Percentiles rank a stretch among this genome's conserved stretches.
phyloP scores from a whole-genome alignment of 2,888 invertebrate species.

The Chaetoderma sp. region DNA sequence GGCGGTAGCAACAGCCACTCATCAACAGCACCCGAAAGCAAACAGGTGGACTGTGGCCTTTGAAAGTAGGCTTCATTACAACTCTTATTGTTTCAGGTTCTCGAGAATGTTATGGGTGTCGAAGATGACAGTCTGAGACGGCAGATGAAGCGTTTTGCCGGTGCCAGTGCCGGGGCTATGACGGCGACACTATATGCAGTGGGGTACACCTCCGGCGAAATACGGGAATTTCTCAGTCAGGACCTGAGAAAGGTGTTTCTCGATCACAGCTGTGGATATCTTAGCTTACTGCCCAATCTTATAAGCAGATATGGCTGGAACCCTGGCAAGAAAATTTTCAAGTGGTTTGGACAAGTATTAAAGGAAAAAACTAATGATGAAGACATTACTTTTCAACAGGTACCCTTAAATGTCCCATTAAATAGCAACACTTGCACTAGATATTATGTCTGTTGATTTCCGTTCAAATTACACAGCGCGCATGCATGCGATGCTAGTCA shows the following conservation, averaged over 20 bases:
- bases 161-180: conserved; percentile 62
- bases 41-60: too few species aligned
- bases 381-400: conserved; percentile 42
- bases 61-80: too few species aligned
- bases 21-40: too few species aligned
- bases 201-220: conserved; percentile 51
- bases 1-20: too few species aligned
- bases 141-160: conserved; percentile 52
- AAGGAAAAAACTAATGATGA: conserved; percentile 37
- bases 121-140: conserved; percentile 49
- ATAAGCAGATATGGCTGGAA: conserved; percentile 57
- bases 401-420: conserved; percentile 2
- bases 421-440: too few species aligned
- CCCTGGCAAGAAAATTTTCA: conserved; percentile 51
- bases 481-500: too few species aligned
- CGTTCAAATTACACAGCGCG: too few species aligned
- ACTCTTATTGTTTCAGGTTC: too few species aligned
- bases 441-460: too few species aligned
- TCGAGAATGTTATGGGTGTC: too few species aligned
- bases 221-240: conserved; percentile 51
- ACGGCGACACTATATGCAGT: conserved; percentile 55
- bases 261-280: conserved; percentile 43
- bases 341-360: conserved; percentile 57
- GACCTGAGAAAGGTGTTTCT: conserved; percentile 48
- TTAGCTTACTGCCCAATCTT: conserved; percentile 55